phyloP scores from a whole-genome alignment of 2,888 invertebrate species.

The Julus scandinavius region DNA sequence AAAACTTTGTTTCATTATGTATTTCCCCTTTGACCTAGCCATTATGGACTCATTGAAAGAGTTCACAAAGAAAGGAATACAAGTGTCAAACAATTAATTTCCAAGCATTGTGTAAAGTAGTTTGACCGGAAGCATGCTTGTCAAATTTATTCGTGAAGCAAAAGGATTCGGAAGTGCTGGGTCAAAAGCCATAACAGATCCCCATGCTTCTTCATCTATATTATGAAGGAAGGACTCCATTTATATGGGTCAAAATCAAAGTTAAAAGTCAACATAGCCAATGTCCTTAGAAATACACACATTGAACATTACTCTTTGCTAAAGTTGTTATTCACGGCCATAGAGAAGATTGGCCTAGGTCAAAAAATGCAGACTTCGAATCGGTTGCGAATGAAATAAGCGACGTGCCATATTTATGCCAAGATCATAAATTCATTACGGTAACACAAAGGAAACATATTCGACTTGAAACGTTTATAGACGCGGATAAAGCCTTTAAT shows the following conservation, averaged over 20 bases:
- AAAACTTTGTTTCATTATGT: not conserved
- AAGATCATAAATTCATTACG: constrained; percentile 5
- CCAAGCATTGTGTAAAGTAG: not conserved
- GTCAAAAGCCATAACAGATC: not conserved
- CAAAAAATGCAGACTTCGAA: not conserved
- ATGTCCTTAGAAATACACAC: not conserved
- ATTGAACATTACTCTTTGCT: not conserved
- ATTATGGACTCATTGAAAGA: not conserved
- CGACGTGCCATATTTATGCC: not conserved
- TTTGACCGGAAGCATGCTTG: constrained; percentile 6
- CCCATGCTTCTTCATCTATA: constrained; percentile 12
- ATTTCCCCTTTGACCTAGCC: not conserved
- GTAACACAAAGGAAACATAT: not conserved
- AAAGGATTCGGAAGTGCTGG: not conserved
- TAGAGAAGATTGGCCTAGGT: not conserved
- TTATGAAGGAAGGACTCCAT: not conserved
- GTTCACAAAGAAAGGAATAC: not conserved
- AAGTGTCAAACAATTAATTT: not conserved
- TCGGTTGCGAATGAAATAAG: not conserved
- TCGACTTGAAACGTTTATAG: not conserved
- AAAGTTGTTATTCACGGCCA: not conserved
- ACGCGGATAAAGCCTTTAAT: constrained; percentile 6
- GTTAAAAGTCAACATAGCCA: not conserved
- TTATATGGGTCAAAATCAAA: not conserved
- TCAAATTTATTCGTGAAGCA: not conserved